Evolutionary conservation across 2,888 invertebrate genomes (phyloP).

Genomic region (Neoascia interrupta): DNA sequence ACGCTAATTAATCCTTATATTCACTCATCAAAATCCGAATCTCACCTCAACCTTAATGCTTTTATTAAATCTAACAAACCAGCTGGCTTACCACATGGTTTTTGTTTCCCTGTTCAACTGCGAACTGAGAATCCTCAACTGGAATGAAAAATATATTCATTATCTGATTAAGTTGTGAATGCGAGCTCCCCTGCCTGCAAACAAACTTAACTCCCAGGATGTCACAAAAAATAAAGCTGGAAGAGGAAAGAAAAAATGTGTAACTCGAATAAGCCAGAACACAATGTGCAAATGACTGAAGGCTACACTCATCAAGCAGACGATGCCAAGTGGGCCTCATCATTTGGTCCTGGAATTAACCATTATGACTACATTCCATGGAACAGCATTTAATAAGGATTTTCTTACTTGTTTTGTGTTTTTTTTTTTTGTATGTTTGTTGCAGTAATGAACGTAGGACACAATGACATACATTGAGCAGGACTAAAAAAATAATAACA

Average conservation of each 20-base stretch:
- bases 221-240: background rate
- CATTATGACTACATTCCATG: slow-evolving; percentile 40
- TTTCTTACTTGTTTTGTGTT: background rate
- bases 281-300: slow-evolving; percentile 53
- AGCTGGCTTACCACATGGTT: slow-evolving; percentile 46
- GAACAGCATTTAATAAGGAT: slow-evolving; percentile 33
- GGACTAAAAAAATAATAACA: slow-evolving; percentile 38
- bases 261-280: slow-evolving; percentile 15
- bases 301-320: slow-evolving; percentile 23
- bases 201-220: slow-evolving; percentile 54
- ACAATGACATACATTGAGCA: slow-evolving; percentile 48
- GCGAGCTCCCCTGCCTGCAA: slow-evolving; percentile 27
- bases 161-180: slow-evolving; percentile 62
- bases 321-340: slow-evolving; percentile 40
- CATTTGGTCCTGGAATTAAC: slow-evolving; percentile 10
- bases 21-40: too few relatives aligned
- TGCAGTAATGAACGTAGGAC: slow-evolving; percentile 44
- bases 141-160: slow-evolving; percentile 54
- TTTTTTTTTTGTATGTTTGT: slow-evolving; percentile 3
- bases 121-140: background rate
- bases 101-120: slow-evolving; percentile 5
- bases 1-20: too few relatives aligned
- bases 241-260: background rate
- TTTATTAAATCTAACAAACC: too few relatives aligned
- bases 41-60: too few relatives aligned